A percentile compares a stretch with the other conserved stretches of the same genome.
Evolutionary conservation across 2,888 invertebrate species (phyloP).

Genomic region (Andrena chrysosceles): DNA sequence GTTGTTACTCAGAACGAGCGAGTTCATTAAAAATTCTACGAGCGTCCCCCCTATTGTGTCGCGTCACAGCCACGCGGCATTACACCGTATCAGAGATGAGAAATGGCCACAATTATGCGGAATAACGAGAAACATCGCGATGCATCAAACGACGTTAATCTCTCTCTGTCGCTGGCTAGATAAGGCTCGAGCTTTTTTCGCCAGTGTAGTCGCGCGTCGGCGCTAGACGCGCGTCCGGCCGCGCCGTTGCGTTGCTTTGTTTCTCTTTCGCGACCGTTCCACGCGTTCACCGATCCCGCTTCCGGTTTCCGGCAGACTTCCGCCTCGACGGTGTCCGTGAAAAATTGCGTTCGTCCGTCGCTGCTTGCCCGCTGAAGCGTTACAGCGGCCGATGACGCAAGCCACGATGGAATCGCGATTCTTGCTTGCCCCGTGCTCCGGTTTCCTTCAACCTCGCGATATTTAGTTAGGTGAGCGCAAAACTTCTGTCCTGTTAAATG

Average conservation of each 20-base stretch:
- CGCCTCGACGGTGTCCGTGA: slow-evolving; percentile 70
- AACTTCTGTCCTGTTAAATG: background rate
- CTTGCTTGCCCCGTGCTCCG: slow-evolving; percentile 28
- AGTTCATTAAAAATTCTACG: slow-evolving; percentile 5
- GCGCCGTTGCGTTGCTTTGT: slow-evolving; percentile 31
- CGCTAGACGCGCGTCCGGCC: slow-evolving; percentile 49
- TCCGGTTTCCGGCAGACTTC: slow-evolving; percentile 72
- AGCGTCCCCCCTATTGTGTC: background rate
- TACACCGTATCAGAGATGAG: slow-evolving; percentile 30
- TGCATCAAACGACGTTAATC: slow-evolving; percentile 60
- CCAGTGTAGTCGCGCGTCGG: slow-evolving; percentile 23
- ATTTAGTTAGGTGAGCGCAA: background rate
- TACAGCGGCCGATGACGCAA: slow-evolving; percentile 59
- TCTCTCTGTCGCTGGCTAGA: slow-evolving; percentile 47
- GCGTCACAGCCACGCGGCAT: slow-evolving; percentile 9
- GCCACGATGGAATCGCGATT: slow-evolving; percentile 56
- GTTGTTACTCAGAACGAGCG: background rate
- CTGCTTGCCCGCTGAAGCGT: slow-evolving; percentile 46
- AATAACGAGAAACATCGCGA: slow-evolving; percentile 50
- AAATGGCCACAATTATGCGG: slow-evolving; percentile 54
- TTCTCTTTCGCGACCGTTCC: slow-evolving; percentile 53
- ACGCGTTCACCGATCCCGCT: slow-evolving; percentile 68
- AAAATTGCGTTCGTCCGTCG: slow-evolving; percentile 72
- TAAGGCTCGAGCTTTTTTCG: slow-evolving; percentile 48
- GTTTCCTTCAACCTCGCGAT: slow-evolving; percentile 1